A percentile compares a stretch with the other conserved stretches of the same genome.
phyloP scores from a whole-genome alignment of 2,797 vertebrate species.

The Zalophus californianus region DNA sequence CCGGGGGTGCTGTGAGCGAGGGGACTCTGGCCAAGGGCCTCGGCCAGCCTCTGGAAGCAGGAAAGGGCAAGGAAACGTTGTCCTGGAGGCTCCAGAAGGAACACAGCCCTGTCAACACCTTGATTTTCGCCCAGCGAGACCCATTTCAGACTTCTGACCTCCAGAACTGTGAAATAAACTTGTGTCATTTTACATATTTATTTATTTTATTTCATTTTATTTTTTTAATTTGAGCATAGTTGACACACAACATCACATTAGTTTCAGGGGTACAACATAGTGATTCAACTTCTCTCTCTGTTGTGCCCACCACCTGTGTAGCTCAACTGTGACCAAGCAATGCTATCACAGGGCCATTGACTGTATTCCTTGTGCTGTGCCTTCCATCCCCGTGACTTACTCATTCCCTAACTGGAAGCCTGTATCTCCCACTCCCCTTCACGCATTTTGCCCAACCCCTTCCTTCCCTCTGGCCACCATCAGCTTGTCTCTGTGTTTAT shows the following conservation, averaged over 20 bases:
- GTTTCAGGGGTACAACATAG: background rate
- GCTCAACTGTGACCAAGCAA: fast-evolving
- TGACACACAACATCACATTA: background rate
- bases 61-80: background rate
- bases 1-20: background rate
- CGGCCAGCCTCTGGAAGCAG: background rate
- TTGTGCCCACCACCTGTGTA: background rate
- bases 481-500: background rate
- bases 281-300: background rate
- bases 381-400: background rate
- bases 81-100: background rate
- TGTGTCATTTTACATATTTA: background rate
- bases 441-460: background rate
- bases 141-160: background rate
- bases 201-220: background rate
- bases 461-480: background rate
- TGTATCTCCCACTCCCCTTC: background rate
- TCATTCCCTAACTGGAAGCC: background rate
- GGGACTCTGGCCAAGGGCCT: too few relatives aligned
- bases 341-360: background rate
- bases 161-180: background rate
- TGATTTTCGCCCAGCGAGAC: background rate
- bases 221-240: background rate
- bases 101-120: background rate
- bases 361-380: background rate